Conservation (phyloP, 2,888 invertebrate species). For the Erebia aethiops region DNA sequence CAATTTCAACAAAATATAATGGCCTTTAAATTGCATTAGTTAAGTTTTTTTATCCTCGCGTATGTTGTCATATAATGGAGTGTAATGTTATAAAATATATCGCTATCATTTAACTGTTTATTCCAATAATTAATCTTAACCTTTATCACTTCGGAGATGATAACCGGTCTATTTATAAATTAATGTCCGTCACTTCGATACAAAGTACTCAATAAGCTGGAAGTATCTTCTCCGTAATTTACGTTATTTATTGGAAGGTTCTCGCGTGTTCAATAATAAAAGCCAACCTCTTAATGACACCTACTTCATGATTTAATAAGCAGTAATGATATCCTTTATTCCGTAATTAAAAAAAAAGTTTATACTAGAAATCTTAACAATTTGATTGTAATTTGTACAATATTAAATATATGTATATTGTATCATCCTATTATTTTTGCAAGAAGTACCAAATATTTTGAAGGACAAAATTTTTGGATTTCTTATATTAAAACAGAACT, state of each 20-base stretch:
- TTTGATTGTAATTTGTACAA: too few relatives aligned
- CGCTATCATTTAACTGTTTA: constrained; percentile 26
- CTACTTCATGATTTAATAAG: neutral
- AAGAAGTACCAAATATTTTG: too few relatives aligned
- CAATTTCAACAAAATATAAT: neutral
- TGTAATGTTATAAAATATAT: constrained; percentile 18
- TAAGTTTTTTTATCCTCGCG: neutral
- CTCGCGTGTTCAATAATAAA: constrained; percentile 4
- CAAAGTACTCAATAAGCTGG: constrained; percentile 14
- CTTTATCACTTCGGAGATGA: constrained; percentile 32
- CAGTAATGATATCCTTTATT: neutral
- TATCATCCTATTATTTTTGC: too few relatives aligned
- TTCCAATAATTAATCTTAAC: constrained; percentile 29
- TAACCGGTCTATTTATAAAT: constrained; percentile 33
- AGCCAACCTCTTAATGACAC: neutral
- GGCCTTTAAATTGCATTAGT: neutral
- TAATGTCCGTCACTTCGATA: constrained; percentile 20
- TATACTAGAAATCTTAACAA: too few relatives aligned
- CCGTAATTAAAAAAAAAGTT: too few relatives aligned
- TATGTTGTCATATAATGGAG: neutral
- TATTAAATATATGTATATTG: too few relatives aligned
- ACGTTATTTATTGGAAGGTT: constrained; percentile 7
- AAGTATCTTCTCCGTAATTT: neutral
- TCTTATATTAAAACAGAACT: too few relatives aligned
- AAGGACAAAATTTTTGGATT: too few relatives aligned